These are phyloP conservation scores for Listronotus bonariensis DNA, from an alignment of 1,140 invertebrate genomes.

Conservation along the genomic window DNA sequence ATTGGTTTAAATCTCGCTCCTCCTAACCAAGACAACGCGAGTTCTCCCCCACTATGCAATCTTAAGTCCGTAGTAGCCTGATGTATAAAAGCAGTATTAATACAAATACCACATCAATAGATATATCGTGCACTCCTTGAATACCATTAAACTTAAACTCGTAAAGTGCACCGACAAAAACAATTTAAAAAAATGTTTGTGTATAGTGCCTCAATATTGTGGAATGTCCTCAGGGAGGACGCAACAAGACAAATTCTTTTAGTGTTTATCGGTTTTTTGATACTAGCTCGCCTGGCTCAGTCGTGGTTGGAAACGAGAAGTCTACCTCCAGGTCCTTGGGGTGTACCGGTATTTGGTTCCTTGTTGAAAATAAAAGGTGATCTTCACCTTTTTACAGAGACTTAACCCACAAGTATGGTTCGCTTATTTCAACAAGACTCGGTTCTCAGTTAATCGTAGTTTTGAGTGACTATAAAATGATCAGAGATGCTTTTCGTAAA, in stretches of 20 bases:
- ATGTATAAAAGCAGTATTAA: conserved; percentile 49
- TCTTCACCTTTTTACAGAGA: conserved; percentile 77
- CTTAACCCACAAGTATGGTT: conserved; percentile 76
- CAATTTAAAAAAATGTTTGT: conserved; percentile 50
- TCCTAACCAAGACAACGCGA: conserved; percentile 40
- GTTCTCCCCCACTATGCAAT: conserved; percentile 37
- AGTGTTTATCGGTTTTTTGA: conserved; percentile 63
- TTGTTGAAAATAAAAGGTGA: conserved; percentile 77
- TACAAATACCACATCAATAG: conserved; percentile 43
- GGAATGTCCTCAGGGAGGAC: conserved; percentile 44
- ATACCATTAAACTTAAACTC: conserved; percentile 19
- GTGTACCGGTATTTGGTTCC: conserved; percentile 80
- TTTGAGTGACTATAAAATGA: conserved; percentile 80
- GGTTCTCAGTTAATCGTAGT: conserved; percentile 83
- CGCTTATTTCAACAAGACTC: conserved; percentile 78
- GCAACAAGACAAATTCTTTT: conserved; percentile 50
- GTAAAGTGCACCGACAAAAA: conserved; percentile 25
- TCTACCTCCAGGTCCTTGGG: conserved; percentile 85
- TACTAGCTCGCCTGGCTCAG: conserved; percentile 58
- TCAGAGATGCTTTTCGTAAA: conserved; percentile 80
- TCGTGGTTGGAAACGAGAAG: conserved; percentile 61
- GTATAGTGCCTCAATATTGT: conserved; percentile 48
- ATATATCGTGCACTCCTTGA: conserved; percentile 32
- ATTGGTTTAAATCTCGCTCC: conserved; percentile 44
- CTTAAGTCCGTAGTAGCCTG: conserved; percentile 45